Percentiles rank a stretch among this genome's conserved stretches.
Evolutionary conservation across 2,797 vertebrate species (phyloP).

Genomic region (Saxicola maurus): DNA sequence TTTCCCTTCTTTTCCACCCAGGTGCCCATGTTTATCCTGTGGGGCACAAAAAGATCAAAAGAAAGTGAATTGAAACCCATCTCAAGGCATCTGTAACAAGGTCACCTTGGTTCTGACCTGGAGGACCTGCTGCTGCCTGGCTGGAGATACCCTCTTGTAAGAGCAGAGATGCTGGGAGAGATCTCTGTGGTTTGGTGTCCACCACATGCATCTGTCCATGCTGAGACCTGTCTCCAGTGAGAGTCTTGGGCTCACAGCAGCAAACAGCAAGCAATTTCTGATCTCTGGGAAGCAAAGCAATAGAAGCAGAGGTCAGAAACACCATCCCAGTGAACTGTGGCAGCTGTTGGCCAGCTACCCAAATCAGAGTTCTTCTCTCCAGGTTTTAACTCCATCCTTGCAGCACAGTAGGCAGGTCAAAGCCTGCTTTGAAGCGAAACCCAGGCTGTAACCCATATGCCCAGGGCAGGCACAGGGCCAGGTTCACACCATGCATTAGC

Average conservation of each 20-base stretch:
- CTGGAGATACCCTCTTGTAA: not conserved
- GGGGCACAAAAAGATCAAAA: not conserved
- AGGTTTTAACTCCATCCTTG: slow-evolving; percentile 42
- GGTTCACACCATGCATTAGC: not conserved
- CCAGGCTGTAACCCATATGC: slow-evolving; percentile 32
- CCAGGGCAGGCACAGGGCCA: slow-evolving; percentile 28
- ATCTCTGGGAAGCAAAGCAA: not conserved
- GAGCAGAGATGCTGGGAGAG: not conserved
- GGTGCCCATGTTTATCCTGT: not conserved
- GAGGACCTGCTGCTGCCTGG: not conserved
- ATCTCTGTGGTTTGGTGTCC: not conserved
- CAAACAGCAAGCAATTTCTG: not conserved
- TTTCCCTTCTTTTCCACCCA: not conserved
- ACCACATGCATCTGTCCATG: not conserved
- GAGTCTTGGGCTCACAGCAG: not conserved
- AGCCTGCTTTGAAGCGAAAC: slow-evolving; percentile 58
- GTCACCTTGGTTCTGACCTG: not conserved
- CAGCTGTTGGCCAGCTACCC: not conserved
- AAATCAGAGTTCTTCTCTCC: slow-evolving; percentile 17
- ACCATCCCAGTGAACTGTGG: not conserved
- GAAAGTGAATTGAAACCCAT: not conserved
- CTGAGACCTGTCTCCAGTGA: not conserved
- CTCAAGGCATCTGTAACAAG: not conserved
- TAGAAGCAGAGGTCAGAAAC: slow-evolving; percentile 8
- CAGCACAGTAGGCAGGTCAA: slow-evolving; percentile 49